Evolutionary conservation across 2,888 invertebrate genomes (phyloP).

Genomic region (Myopa testacea): DNA sequence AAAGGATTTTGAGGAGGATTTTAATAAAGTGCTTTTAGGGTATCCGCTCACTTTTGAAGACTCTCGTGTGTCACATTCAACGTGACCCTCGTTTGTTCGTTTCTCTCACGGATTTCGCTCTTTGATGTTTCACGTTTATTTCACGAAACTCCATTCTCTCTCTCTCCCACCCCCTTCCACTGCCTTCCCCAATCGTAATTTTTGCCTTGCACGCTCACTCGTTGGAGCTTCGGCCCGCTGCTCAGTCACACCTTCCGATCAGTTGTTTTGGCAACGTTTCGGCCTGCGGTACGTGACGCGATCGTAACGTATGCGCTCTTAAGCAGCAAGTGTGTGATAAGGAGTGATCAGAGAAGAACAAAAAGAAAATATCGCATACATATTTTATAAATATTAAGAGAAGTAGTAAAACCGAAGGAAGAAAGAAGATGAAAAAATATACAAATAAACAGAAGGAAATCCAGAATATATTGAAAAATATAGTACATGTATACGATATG

Average conservation of each 20-base stretch:
- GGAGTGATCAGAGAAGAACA: conserved; percentile 9
- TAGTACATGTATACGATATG: neutral
- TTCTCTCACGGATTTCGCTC: neutral
- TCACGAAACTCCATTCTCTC: neutral
- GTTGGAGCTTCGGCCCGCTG: conserved; percentile 24
- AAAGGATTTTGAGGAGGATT: too few species aligned
- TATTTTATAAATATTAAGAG: neutral
- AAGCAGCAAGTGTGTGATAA: neutral
- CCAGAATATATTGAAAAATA: neutral
- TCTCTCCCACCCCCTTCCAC: neutral
- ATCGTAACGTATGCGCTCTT: conserved; percentile 5
- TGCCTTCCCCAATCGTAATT: conserved; percentile 13
- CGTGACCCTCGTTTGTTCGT: too few species aligned
- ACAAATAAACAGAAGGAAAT: conserved; percentile 12
- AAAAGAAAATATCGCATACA: conserved; percentile 3
- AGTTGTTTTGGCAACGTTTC: conserved; percentile 58
- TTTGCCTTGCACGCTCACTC: conserved; percentile 26
- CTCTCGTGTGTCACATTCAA: too few species aligned
- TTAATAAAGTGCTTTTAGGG: too few species aligned
- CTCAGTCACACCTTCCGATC: conserved; percentile 33
- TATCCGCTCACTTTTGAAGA: too few species aligned
- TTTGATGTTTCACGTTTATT: neutral
- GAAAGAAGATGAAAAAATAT: conserved; percentile 16
- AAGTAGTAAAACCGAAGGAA: conserved; percentile 10
- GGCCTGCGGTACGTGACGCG: conserved; percentile 44